A percentile compares a stretch with the other conserved stretches of the same genome.
Evolutionary conservation across 92 coral and sea anemone species (phyloP).

Genomic region (Porites lobata): DNA sequence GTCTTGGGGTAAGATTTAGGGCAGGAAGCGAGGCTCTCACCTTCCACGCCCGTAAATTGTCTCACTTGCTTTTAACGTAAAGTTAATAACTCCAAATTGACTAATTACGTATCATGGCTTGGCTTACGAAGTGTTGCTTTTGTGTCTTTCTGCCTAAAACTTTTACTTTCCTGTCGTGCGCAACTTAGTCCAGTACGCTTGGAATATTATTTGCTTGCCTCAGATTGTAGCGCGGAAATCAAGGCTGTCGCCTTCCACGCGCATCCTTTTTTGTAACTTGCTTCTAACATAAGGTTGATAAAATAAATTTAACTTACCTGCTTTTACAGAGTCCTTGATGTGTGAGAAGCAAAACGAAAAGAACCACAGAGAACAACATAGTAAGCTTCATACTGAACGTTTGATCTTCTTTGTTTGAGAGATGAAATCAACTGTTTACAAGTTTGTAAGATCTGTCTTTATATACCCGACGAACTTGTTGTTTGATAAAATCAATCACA

Average conservation of each 20-base stretch:
- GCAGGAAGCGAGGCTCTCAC: neutral
- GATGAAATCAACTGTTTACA: neutral
- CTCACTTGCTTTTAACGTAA: neutral
- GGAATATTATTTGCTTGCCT: neutral
- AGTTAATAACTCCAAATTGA: neutral
- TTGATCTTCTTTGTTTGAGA: neutral
- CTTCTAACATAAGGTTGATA: neutral
- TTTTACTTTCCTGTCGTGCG: too few species aligned
- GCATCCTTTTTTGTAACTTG: too few species aligned
- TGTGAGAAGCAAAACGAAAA: neutral
- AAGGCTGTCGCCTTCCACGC: neutral
- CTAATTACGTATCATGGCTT: too few species aligned
- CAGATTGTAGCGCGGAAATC: neutral
- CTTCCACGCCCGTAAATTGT: neutral
- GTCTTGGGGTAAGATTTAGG: neutral
- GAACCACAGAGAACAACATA: neutral
- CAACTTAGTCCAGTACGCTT: neutral
- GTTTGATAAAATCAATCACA: neutral
- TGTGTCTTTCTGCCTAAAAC: too few species aligned
- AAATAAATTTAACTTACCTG: neutral
- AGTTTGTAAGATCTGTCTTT: neutral
- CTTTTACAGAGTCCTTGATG: slow-evolving; percentile 5
- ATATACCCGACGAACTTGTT: neutral
- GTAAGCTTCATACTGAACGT: slow-evolving; percentile 4
- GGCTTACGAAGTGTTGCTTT: too few species aligned